phyloP scores from a whole-genome alignment of 2,797 vertebrate genomes.

The Mallotus villosus region DNA sequence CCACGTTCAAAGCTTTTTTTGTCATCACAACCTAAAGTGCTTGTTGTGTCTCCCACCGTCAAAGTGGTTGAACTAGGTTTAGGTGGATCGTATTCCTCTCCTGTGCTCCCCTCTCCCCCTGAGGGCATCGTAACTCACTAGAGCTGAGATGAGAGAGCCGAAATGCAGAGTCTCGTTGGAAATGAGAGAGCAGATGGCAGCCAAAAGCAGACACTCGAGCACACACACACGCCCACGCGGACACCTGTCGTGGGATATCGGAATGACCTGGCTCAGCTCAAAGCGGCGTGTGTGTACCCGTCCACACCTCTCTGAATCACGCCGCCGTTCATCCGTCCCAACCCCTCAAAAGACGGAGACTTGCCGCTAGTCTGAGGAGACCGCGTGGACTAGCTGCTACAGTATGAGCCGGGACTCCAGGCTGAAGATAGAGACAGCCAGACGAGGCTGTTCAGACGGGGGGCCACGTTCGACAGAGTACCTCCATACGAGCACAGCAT shows the following conservation, averaged over 20 bases:
- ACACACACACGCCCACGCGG: constrained; percentile 19
- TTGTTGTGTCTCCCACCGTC: not conserved
- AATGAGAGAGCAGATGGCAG: constrained; percentile 48
- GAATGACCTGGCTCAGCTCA: constrained; percentile 38
- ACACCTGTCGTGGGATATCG: constrained; percentile 18
- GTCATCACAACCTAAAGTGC: constrained; percentile 13
- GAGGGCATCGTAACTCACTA: constrained; percentile 45
- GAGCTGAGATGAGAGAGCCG: constrained; percentile 7
- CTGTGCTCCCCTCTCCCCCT: constrained; percentile 15
- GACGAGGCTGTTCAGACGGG: too few relatives aligned
- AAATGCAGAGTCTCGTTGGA: constrained; percentile 35
- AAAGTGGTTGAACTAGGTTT: constrained; percentile 25
- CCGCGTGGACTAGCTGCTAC: not conserved
- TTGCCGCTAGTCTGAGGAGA: not conserved
- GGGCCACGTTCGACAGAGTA: too few relatives aligned
- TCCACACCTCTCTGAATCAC: not conserved
- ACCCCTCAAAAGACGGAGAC: too few relatives aligned
- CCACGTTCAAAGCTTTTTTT: constrained; percentile 19
- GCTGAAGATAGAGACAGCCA: not conserved
- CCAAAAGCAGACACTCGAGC: constrained; percentile 27
- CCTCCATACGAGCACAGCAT: not conserved
- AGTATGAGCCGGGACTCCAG: not conserved
- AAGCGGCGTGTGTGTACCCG: not conserved
- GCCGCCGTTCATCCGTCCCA: not conserved
- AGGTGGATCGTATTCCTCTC: not conserved